phyloP scores from a whole-genome alignment of 2,888 invertebrate species.

The Leucozona laternaria region DNA sequence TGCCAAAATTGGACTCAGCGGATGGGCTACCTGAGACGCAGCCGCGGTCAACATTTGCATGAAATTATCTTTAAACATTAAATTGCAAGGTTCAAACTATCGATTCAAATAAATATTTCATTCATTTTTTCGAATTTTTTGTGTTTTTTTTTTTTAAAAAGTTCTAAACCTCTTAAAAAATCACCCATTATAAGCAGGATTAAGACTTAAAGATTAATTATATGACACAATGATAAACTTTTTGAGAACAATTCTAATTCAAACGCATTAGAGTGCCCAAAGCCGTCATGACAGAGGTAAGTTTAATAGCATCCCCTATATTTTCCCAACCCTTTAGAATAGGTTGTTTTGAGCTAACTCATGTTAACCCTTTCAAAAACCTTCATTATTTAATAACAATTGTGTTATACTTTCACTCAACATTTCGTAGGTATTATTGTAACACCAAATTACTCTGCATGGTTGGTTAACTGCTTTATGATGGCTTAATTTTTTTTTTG shows the following conservation, averaged over 20 bases:
- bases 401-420: slow-evolving; percentile 23
- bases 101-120: too few species aligned
- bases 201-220: too few species aligned
- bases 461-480: slow-evolving; percentile 68
- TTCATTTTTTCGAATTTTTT: too few species aligned
- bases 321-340: neutral
- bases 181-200: too few species aligned
- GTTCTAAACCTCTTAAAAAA: too few species aligned
- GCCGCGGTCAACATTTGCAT: too few species aligned
- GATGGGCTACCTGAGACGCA: too few species aligned
- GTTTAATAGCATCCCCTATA: neutral
- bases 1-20: too few species aligned
- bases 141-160: too few species aligned
- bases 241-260: neutral
- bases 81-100: too few species aligned
- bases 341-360: neutral
- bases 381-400: slow-evolving; percentile 1
- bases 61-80: too few species aligned
- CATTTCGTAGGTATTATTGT: slow-evolving; percentile 33
- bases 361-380: slow-evolving; percentile 18
- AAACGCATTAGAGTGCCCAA: neutral
- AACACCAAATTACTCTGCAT: slow-evolving; percentile 59
- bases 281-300: slow-evolving; percentile 21
- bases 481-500: slow-evolving; percentile 52
- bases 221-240: slow-evolving; percentile 6